Evolutionary conservation across 2,888 invertebrate species (phyloP).

Genomic region (Cephalotes varians): DNA sequence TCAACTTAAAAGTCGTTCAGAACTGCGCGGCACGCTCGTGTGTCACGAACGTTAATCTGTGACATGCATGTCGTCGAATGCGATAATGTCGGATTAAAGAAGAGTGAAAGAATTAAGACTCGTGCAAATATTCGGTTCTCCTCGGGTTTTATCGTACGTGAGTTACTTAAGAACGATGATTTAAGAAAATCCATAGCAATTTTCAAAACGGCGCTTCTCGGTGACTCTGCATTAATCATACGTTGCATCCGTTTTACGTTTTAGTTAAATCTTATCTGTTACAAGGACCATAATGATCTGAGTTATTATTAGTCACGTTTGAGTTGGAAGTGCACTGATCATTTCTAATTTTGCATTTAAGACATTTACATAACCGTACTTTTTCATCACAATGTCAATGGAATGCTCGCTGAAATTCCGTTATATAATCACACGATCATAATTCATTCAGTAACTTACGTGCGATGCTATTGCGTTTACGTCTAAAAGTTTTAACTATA

Average conservation of each 20-base stretch:
- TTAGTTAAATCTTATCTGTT: conserved; percentile 13
- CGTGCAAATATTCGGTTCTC: too few species aligned
- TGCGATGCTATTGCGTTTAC: neutral
- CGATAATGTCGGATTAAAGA: conserved; percentile 58
- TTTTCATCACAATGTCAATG: neutral
- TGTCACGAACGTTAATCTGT: conserved; percentile 60
- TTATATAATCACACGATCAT: conserved; percentile 4
- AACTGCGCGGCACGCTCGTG: conserved; percentile 43
- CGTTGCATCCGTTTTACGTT: conserved; percentile 44
- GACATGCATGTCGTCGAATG: conserved; percentile 55
- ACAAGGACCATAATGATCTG: neutral
- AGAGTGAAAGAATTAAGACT: conserved; percentile 54
- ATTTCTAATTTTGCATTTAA: conserved; percentile 22
- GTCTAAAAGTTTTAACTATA: neutral
- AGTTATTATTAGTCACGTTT: conserved; percentile 36
- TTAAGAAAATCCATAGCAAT: conserved; percentile 13
- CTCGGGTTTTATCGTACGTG: too few species aligned
- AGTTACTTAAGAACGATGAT: neutral
- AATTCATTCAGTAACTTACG: conserved; percentile 26
- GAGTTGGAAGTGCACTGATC: neutral
- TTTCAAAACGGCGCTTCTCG: conserved; percentile 14
- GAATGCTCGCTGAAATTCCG: conserved; percentile 20
- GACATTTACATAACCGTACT: neutral
- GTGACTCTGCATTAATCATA: conserved; percentile 26
- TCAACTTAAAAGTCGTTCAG: conserved; percentile 54